Conservation (phyloP, 2,888 invertebrate genomes). For the Lepetodrilus schrolli region DNA sequence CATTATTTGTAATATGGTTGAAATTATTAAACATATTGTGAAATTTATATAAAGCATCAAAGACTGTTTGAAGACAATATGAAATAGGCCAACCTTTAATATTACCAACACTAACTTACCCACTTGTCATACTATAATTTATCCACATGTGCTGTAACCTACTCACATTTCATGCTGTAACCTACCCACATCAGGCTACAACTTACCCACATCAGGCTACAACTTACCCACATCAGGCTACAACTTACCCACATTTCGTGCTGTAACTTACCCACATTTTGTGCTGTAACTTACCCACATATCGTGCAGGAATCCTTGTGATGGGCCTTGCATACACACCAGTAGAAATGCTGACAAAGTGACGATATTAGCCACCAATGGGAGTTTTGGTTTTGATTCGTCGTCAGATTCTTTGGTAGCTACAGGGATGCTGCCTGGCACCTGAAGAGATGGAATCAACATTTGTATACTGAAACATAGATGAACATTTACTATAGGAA, state of each 20-base stretch:
- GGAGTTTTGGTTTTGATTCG: conserved; percentile 49
- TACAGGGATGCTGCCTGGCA: conserved; percentile 51
- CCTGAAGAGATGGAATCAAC: no score
- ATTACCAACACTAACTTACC: no score
- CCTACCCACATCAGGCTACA: neutral
- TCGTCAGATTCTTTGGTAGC: conserved; percentile 45
- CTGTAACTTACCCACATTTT: neutral
- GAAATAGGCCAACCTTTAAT: no score
- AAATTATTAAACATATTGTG: no score
- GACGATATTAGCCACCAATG: conserved; percentile 59
- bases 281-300: neutral
- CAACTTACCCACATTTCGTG: neutral
- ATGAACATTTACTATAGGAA: no score
- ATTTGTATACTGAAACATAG: no score
- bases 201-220: neutral
- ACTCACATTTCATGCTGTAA: neutral
- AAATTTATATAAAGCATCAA: no score
- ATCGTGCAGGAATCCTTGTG: conserved; percentile 49
- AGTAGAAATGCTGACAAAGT: conserved; percentile 58
- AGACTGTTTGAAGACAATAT: no score
- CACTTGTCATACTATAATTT: neutral
- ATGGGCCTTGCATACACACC: conserved; percentile 59
- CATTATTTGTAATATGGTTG: no score
- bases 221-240: neutral
- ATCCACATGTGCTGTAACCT: neutral